A percentile compares a stretch with the other conserved stretches of the same genome.
Conservation (phyloP, 2,113 vertebrate species). For the Ceratotherium simum region DNA sequence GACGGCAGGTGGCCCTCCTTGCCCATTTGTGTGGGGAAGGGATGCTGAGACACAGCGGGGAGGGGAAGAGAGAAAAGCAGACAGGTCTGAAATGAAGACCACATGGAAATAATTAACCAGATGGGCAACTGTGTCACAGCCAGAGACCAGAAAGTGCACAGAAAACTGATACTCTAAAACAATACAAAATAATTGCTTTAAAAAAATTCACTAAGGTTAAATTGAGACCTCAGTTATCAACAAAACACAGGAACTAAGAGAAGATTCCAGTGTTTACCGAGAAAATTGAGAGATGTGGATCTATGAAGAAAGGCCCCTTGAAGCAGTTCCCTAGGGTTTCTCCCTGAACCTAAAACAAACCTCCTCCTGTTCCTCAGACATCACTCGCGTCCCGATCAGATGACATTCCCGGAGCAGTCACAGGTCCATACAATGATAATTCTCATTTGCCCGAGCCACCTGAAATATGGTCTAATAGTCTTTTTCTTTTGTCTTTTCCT, state of each 20-base stretch:
- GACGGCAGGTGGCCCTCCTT: background rate
- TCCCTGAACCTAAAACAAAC: conserved; percentile 1
- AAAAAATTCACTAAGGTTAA: background rate
- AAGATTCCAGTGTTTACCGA: background rate
- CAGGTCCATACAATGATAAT: background rate
- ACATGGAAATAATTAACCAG: conserved; percentile 53
- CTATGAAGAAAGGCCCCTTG: background rate
- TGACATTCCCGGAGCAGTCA: background rate
- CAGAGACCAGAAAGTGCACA: conserved; percentile 7
- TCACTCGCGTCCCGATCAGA: background rate
- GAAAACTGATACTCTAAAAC: conserved; percentile 58
- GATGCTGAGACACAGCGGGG: conserved; percentile 41
- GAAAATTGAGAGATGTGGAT: background rate
- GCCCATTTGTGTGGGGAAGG: background rate
- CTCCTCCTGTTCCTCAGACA: background rate
- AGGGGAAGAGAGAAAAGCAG: background rate
- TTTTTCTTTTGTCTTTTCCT: background rate
- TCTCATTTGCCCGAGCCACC: background rate
- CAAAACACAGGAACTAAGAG: background rate
- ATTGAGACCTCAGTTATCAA: background rate
- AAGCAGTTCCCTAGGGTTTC: background rate
- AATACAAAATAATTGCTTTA: conserved; percentile 31
- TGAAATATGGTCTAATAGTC: background rate
- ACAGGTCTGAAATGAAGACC: conserved; percentile 7
- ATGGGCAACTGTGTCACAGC: conserved; percentile 49